Evolutionary conservation across 1,140 invertebrate genomes (phyloP).

Genomic region (Rhopalosiphum padi): DNA sequence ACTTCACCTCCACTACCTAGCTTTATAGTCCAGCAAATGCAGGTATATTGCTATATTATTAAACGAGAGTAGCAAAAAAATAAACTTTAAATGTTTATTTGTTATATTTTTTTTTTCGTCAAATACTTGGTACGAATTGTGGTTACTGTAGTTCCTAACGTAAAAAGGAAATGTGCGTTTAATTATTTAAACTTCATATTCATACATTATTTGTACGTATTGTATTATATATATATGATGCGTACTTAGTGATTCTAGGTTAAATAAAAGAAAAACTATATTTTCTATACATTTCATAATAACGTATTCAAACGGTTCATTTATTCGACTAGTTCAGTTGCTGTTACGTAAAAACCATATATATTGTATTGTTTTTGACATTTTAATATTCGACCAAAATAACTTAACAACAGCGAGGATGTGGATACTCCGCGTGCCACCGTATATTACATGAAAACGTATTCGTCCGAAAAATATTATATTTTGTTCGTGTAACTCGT

Average conservation of each 20-base stretch:
- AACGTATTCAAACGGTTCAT: not conserved
- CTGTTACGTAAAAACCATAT: not conserved
- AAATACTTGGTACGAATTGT: not conserved
- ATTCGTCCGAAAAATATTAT: not conserved
- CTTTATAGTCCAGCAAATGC: not conserved
- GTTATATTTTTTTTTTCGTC: not conserved
- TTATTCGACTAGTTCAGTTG: not conserved
- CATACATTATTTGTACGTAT: not conserved
- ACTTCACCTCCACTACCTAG: not conserved
- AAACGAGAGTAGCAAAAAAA: not conserved
- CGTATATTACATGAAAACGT: not conserved
- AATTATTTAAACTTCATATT: not conserved
- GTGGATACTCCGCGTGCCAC: not conserved
- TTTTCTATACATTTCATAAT: not conserved
- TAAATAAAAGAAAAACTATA: not conserved
- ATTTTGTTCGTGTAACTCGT: not conserved
- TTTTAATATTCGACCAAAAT: not conserved
- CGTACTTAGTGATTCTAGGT: not conserved
- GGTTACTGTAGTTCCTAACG: not conserved
- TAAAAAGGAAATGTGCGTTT: not conserved
- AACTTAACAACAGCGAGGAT: not conserved
- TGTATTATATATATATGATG: not conserved
- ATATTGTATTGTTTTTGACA: conserved; percentile 9
- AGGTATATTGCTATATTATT: not conserved
- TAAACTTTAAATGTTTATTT: not conserved